These are phyloP conservation scores for Pogonus chalceus DNA, from an alignment of 1,140 invertebrate genomes.

Conservation along the genomic window DNA sequence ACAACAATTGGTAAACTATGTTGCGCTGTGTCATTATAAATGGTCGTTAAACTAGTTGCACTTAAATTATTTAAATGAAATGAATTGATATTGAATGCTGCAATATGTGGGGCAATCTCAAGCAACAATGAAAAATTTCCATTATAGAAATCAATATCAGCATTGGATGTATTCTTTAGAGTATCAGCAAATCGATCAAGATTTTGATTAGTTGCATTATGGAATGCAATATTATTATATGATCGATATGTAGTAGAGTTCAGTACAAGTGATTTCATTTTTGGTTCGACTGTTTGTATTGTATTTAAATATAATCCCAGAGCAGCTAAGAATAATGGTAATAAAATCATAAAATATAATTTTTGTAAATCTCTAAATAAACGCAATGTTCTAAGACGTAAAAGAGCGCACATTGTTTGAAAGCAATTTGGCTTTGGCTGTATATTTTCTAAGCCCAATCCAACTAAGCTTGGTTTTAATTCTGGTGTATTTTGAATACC, in stretches of 20 bases:
- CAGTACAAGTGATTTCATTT: conserved; percentile 49
- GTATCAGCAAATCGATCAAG: conserved; percentile 30
- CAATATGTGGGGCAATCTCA: conserved; percentile 50
- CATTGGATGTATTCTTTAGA: conserved; percentile 35
- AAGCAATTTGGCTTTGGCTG: conserved; percentile 41
- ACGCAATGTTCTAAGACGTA: conserved; percentile 42
- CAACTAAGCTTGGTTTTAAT: conserved; percentile 35
- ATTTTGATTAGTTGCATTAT: conserved; percentile 34
- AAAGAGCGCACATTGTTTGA: conserved; percentile 42
- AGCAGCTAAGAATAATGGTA: conserved; percentile 52
- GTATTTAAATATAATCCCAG: conserved; percentile 58
- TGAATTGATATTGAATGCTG: conserved; percentile 49
- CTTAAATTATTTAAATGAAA: conserved; percentile 40
- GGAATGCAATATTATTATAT: conserved; percentile 38
- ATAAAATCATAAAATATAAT: conserved; percentile 47
- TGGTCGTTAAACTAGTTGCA: conserved; percentile 42
- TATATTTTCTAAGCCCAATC: conserved; percentile 43
- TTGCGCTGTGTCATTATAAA: conserved; percentile 70
- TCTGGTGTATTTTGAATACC: conserved; percentile 17
- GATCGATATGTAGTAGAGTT: conserved; percentile 42
- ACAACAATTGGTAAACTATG: conserved; percentile 69
- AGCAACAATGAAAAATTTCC: conserved; percentile 53
- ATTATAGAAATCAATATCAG: conserved; percentile 45
- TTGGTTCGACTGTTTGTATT: conserved; percentile 48
- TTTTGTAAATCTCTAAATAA: conserved; percentile 48